Evolutionary conservation across 1,140 invertebrate genomes (phyloP).

Genomic region (Penaeus indicus): DNA sequence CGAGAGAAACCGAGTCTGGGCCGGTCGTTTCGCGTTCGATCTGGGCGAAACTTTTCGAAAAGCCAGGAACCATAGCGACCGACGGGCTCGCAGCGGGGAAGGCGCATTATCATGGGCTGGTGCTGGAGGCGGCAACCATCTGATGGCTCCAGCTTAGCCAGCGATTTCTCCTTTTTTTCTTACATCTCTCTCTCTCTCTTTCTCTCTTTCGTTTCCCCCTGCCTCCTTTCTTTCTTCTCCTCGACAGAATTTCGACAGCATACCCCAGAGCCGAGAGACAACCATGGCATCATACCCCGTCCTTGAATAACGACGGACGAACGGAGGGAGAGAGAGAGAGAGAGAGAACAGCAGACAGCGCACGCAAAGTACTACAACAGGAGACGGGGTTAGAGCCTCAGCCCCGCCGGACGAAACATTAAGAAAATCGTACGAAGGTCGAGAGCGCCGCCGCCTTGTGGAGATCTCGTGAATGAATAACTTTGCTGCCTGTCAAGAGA

Average conservation of each 20-base stretch:
- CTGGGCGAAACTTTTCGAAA: background rate
- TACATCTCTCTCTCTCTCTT: background rate
- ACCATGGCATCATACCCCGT: no score
- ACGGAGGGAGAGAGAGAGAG: no score
- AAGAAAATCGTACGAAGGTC: background rate
- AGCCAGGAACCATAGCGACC: constrained; percentile 1
- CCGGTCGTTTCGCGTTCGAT: background rate
- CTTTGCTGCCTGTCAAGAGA: constrained; percentile 34
- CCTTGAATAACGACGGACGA: no score
- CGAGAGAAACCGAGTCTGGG: background rate
- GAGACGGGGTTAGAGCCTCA: no score
- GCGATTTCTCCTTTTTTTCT: background rate
- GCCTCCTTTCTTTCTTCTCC: no score
- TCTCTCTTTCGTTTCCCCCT: no score
- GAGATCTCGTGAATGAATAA: constrained; percentile 22
- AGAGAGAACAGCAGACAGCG: no score
- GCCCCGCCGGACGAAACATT: no score
- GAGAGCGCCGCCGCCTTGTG: constrained; percentile 7
- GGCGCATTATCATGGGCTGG: constrained; percentile 44
- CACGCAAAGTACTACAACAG: no score
- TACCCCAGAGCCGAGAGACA: no score
- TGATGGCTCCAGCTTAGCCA: constrained; percentile 29
- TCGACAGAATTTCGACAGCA: no score
- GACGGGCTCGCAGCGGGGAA: background rate
- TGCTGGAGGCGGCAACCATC: constrained; percentile 44